Evolutionary conservation across 2,888 invertebrate genomes (phyloP).

Genomic region (Microctonus brassicae): DNA sequence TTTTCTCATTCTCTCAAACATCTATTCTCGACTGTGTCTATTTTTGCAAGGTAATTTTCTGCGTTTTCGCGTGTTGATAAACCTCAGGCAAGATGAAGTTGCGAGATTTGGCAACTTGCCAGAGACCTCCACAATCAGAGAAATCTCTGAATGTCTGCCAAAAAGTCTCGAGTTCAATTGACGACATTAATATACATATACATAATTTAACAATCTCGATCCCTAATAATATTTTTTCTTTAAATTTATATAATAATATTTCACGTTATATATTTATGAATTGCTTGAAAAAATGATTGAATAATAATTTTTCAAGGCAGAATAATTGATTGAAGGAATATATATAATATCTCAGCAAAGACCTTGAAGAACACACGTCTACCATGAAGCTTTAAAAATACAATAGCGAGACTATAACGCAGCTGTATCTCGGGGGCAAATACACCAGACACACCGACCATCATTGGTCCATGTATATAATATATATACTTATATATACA

Average conservation of each 20-base stretch:
- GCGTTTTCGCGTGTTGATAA: constrained; percentile 26
- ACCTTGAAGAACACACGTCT: constrained; percentile 37
- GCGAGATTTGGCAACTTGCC: constrained; percentile 1
- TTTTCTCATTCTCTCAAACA: constrained; percentile 4
- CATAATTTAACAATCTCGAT: no score
- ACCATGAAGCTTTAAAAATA: constrained; percentile 44
- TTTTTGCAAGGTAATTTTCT: constrained; percentile 20
- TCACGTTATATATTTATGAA: no score
- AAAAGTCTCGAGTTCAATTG: background rate
- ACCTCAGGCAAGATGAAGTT: constrained; percentile 11
- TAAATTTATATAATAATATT: background rate
- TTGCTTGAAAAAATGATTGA: no score
- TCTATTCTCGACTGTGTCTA: constrained; percentile 29
- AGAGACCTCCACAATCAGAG: constrained; percentile 2
- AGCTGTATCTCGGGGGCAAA: constrained; percentile 45
- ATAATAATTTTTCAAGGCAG: no score
- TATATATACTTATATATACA: no score
- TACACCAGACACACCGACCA: constrained; percentile 32
- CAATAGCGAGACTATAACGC: constrained; percentile 44
- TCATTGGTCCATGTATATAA: constrained; percentile 1
- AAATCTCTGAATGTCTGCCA: background rate
- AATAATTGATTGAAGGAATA: no score
- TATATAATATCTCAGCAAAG: constrained; percentile 13
- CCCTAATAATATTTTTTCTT: background rate
- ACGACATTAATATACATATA: no score